phyloP scores from a whole-genome alignment of 1,140 invertebrate genomes.

The Lerema accius region DNA sequence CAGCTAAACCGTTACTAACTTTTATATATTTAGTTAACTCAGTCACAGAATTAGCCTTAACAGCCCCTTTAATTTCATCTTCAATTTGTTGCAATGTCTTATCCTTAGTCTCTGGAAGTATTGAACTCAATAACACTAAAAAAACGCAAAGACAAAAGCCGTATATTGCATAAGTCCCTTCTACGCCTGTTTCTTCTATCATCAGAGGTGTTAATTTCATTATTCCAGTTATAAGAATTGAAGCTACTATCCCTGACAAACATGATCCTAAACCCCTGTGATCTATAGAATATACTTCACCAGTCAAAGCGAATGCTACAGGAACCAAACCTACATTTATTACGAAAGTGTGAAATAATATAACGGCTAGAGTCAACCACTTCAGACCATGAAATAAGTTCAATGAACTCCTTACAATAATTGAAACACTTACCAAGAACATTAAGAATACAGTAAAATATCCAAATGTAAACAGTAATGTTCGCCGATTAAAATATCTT shows the following conservation, averaged over 20 bases:
- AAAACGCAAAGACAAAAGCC: slow-evolving; percentile 38
- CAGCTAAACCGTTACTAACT: too few species aligned
- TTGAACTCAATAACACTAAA: slow-evolving; percentile 44
- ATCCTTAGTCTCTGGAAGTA: slow-evolving; percentile 61
- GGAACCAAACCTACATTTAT: slow-evolving; percentile 48
- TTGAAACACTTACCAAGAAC: slow-evolving; percentile 23
- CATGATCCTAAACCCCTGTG: slow-evolving; percentile 45
- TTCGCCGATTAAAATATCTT: slow-evolving; percentile 43
- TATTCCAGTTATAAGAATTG: slow-evolving; percentile 38
- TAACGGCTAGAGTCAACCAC: slow-evolving; percentile 42
- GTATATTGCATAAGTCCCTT: slow-evolving; percentile 50
- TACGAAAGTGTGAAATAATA: slow-evolving; percentile 45
- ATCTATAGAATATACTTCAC: slow-evolving; percentile 54
- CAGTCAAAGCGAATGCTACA: slow-evolving; percentile 43
- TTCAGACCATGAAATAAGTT: slow-evolving; percentile 3
- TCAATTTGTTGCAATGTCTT: slow-evolving; percentile 60
- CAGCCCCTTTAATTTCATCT: slow-evolving; percentile 47
- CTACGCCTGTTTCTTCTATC: slow-evolving; percentile 42
- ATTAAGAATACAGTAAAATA: slow-evolving; percentile 20
- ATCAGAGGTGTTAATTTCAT: slow-evolving; percentile 51
- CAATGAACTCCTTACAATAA: slow-evolving; percentile 33
- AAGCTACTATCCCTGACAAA: slow-evolving; percentile 45
- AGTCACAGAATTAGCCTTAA: too few species aligned
- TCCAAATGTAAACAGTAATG: slow-evolving; percentile 44
- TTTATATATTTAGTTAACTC: too few species aligned